Evolutionary conservation across 2,888 invertebrate genomes (phyloP), one percentile per base, ranked within the genome.

Genomic region (Drosophila cognata): DNA sequence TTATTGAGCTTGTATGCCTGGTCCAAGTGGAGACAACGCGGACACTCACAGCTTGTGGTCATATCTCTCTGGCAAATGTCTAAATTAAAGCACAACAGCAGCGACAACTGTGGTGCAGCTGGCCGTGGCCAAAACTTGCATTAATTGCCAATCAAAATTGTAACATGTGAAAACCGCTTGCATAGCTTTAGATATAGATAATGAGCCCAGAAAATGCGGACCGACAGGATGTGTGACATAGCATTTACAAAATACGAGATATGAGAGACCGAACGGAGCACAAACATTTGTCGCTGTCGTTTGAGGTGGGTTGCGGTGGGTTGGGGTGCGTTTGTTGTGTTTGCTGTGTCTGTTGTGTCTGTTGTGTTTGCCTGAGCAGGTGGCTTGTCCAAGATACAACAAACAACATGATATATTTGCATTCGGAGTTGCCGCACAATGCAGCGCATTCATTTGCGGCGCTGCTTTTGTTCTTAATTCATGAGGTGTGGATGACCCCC

Each of bases 141-240:
- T 84, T 84, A 90, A 81, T 91, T 81, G 90, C 63, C 90, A 81
- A 87, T 91, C 84, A 83, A 80, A 82, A 73, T 66, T 67, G 79
- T 73, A 81, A 78, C 90, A 83, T 80, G 25, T 46, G 81, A 66
- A 78, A 83, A 78, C 70, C 76, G 73, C 76, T 75, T 79, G 71
- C 75, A 61, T 61, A 56, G 74, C 64, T 63, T 48, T 53, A 73
- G 61, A 72, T 72, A 72, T 41, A 70, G 73, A 77, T 77, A 79
- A 79, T 72, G 72, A 69, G 48, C 60, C 16, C 31, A 29, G 61
- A 38, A 38, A 60, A 67, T 53, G 56, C 56, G 13, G 43, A 11
- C 35, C 51, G 61, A 70, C 88, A 84, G 88, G 79, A 79, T 79
- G 79, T 79, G 79, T 71, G 79, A 65, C 71, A 74, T 31, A 33